Percentiles rank a stretch among this genome's conserved stretches.
phyloP scores from a whole-genome alignment of 1,140 invertebrate species.

The Coptotermes formosanus region DNA sequence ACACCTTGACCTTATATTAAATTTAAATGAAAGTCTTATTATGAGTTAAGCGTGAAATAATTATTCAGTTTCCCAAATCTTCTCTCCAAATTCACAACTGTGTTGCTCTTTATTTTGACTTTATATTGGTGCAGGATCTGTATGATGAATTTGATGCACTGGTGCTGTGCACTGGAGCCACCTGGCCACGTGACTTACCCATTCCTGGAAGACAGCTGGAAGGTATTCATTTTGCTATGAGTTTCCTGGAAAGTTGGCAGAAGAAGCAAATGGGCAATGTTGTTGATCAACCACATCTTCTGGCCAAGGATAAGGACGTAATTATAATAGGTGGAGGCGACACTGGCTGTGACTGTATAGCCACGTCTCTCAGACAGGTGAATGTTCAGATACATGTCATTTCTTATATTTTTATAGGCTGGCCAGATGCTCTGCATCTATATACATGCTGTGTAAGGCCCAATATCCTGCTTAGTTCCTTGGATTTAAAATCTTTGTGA shows the following conservation, averaged over 20 bases:
- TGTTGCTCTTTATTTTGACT: background rate
- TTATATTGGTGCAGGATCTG: conserved; percentile 52
- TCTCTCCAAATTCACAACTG: no score
- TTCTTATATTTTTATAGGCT: no score
- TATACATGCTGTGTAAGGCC: no score
- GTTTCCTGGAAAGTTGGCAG: conserved; percentile 96
- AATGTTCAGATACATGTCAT: background rate
- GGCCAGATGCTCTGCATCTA: no score
- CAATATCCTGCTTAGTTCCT: no score
- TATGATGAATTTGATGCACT: conserved; percentile 81
- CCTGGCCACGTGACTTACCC: conserved; percentile 91
- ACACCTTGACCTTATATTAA: no score
- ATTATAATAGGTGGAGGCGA: conserved; percentile 98
- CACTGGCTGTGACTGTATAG: conserved; percentile 99
- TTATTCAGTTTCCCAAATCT: no score
- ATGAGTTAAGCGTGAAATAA: no score
- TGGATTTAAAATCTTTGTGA: no score
- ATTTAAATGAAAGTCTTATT: no score
- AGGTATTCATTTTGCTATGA: conserved; percentile 97
- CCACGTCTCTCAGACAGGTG: conserved; percentile 90
- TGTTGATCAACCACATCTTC: conserved; percentile 56
- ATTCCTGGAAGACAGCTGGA: conserved; percentile 80
- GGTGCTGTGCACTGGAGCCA: conserved; percentile 88
- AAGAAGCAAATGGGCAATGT: conserved; percentile 84
- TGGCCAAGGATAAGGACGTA: conserved; percentile 92